phyloP scores from a whole-genome alignment of 1,140 invertebrate genomes.

The Prorops nasuta region DNA sequence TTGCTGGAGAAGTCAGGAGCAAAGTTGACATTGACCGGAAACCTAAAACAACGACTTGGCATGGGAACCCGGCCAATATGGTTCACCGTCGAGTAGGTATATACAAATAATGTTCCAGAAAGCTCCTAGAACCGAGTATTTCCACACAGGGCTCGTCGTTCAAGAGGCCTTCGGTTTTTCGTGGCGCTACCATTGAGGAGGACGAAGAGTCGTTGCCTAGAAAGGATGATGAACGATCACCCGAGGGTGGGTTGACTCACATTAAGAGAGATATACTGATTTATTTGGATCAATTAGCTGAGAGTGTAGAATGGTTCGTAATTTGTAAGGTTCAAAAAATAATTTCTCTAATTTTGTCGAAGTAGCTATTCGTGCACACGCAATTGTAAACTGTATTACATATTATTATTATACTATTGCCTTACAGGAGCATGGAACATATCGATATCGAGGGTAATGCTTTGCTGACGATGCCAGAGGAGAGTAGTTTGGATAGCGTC shows the following conservation, averaged over 20 bases:
- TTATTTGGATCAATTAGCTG: slow-evolving; percentile 41
- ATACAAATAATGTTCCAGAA: too few species aligned
- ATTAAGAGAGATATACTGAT: slow-evolving; percentile 39
- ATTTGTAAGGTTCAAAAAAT: not conserved
- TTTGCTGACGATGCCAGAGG: slow-evolving; percentile 62
- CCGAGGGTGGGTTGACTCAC: slow-evolving; percentile 18
- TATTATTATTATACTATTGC: too few species aligned
- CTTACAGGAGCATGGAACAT: slow-evolving; percentile 65
- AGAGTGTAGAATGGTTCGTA: slow-evolving; percentile 34
- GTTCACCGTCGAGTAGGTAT: slow-evolving; percentile 22
- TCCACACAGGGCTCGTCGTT: slow-evolving; percentile 46
- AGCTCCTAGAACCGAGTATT: too few species aligned
- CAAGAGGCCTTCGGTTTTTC: slow-evolving; percentile 59
- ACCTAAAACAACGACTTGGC: slow-evolving; percentile 16
- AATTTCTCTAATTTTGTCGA: too few species aligned
- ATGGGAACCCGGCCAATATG: slow-evolving; percentile 10
- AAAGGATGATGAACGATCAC: slow-evolving; percentile 7
- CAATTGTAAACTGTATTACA: too few species aligned
- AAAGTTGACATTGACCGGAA: not conserved
- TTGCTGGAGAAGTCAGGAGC: slow-evolving; percentile 21
- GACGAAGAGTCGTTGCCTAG: not conserved
- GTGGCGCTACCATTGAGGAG: slow-evolving; percentile 10
- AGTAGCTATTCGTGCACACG: too few species aligned
- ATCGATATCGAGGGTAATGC: slow-evolving; percentile 67
- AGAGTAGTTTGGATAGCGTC: too few species aligned